Conservation (phyloP, 2,797 vertebrate genomes). For the Myotis pilosus region DNA sequence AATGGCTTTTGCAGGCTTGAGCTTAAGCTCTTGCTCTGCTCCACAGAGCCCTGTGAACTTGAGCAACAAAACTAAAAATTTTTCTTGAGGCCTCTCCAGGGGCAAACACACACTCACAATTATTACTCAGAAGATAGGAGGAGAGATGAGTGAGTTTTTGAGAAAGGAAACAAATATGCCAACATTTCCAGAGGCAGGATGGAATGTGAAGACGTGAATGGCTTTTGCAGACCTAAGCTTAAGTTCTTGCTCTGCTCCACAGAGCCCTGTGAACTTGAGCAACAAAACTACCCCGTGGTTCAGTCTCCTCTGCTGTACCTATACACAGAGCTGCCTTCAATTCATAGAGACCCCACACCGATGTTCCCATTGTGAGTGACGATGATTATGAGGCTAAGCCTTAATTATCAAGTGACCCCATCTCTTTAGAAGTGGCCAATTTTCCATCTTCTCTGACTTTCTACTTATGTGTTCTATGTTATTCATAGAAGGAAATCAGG, state of each 20-base stretch:
- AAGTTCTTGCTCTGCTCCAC: not conserved
- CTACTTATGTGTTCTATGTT: not conserved
- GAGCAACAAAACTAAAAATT: constrained; percentile 5
- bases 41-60: not conserved
- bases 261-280: not conserved
- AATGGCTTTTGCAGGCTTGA: not conserved
- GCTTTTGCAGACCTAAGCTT: not conserved
- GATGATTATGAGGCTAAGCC: not conserved
- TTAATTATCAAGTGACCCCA: not conserved
- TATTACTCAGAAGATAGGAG: not conserved
- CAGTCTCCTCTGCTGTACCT: not conserved
- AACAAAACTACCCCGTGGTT: not conserved
- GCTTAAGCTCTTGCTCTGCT: not conserved
- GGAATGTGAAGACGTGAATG: not conserved
- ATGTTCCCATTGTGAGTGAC: not conserved
- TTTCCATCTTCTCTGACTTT: not conserved
- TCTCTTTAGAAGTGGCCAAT: not conserved
- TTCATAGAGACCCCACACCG: not conserved
- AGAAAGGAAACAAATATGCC: not conserved
- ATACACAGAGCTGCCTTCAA: not conserved
- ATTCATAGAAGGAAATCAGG: constrained; percentile 1
- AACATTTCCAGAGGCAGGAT: not conserved
- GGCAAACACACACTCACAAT: not conserved
- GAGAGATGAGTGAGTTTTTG: not conserved
- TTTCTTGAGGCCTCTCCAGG: not conserved